Conservation (phyloP, 1,140 invertebrate species). For the Drosophila sproati region DNA sequence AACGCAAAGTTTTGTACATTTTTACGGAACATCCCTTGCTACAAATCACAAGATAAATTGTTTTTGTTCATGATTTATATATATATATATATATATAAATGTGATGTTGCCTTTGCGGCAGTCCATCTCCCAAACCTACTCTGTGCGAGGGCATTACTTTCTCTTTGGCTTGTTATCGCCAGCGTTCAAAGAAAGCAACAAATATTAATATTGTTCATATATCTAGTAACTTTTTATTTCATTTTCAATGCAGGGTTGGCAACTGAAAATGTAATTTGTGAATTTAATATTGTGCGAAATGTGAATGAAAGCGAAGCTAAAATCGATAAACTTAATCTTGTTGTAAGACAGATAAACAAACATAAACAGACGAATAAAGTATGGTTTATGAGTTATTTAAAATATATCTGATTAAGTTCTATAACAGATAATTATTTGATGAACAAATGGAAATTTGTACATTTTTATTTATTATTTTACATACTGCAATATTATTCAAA, state of each 20-base stretch:
- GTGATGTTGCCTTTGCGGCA: constrained; percentile 55
- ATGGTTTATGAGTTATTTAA: no score
- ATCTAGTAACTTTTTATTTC: constrained; percentile 63
- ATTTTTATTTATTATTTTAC: no score
- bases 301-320: no score
- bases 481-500: no score
- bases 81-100: constrained; percentile 69
- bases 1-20: constrained; percentile 42
- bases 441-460: no score
- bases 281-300: constrained; percentile 59
- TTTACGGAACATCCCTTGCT: constrained; percentile 57
- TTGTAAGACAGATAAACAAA: no score
- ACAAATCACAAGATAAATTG: constrained; percentile 82
- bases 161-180: constrained; percentile 53
- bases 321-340: no score
- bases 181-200: constrained; percentile 62
- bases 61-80: constrained; percentile 82
- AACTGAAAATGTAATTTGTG: constrained; percentile 4
- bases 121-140: constrained; percentile 9
- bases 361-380: no score
- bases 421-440: no score
- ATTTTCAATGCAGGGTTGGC: constrained; percentile 53
- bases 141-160: constrained; percentile 1
- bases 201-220: constrained; percentile 80
- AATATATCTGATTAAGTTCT: no score